Conservation (phyloP, 2,113 vertebrate genomes). For the Leptodactylus fuscus region DNA sequence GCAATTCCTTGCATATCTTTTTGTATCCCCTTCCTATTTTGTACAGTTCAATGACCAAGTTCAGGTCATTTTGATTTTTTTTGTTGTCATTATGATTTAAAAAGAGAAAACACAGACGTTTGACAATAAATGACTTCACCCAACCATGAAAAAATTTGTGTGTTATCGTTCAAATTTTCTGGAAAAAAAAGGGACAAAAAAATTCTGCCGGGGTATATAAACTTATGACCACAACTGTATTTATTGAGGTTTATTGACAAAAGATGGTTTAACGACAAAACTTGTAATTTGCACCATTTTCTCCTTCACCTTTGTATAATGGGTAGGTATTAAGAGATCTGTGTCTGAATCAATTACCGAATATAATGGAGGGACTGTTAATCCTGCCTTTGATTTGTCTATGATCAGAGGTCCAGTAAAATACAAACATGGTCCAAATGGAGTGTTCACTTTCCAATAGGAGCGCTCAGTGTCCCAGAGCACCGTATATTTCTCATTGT, state of each 20-base stretch:
- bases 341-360: background rate
- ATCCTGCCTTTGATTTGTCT: background rate
- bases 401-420: background rate
- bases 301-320: background rate
- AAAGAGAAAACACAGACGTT: too few relatives aligned
- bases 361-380: conserved; percentile 8
- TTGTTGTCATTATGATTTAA: too few relatives aligned
- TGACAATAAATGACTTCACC: too few relatives aligned
- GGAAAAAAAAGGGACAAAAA: too few relatives aligned
- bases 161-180: too few relatives aligned
- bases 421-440: background rate
- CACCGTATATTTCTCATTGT: conserved; percentile 15
- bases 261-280: background rate
- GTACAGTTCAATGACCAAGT: too few relatives aligned
- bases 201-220: too few relatives aligned
- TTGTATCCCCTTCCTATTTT: too few relatives aligned
- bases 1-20: too few relatives aligned
- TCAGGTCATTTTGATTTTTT: too few relatives aligned
- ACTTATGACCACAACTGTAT: too few relatives aligned
- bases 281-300: background rate
- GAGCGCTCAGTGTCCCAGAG: background rate
- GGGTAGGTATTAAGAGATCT: background rate
- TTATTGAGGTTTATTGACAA: background rate
- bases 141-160: too few relatives aligned
- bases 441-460: conserved; percentile 3